These are phyloP conservation scores for Zosterops hypoxanthus DNA, from an alignment of 2,113 vertebrate species.

Conservation along the genomic window DNA sequence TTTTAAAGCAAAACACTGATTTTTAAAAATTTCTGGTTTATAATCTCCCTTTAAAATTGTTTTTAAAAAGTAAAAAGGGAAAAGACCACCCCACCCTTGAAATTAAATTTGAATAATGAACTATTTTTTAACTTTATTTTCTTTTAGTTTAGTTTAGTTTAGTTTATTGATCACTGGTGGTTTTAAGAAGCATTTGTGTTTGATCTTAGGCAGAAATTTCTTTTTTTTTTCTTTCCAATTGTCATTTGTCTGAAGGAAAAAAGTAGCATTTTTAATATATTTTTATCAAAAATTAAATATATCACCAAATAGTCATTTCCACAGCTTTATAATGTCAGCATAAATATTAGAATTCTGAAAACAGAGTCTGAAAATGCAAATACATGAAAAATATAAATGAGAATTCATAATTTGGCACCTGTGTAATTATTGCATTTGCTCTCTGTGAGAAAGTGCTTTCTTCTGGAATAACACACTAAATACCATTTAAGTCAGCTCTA, in stretches of 20 bases:
- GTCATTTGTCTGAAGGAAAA: neutral
- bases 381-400: neutral
- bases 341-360: neutral
- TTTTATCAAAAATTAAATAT: neutral
- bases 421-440: neutral
- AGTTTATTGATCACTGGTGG: neutral
- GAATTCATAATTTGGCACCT: neutral
- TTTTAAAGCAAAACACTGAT: neutral
- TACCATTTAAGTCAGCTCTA: neutral
- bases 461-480: neutral
- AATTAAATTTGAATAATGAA: neutral
- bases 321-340: neutral
- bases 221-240: neutral
- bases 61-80: neutral
- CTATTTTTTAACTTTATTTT: neutral
- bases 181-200: neutral
- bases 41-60: neutral
- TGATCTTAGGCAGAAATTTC: neutral
- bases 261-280: neutral
- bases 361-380: neutral
- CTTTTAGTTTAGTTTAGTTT: neutral
- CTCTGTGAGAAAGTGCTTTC: neutral
- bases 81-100: neutral
- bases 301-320: neutral
- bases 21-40: neutral